A percentile compares a stretch with the other conserved stretches of the same genome.
Evolutionary conservation across 2,113 vertebrate species (phyloP).

Genomic region (Phaetusa simplex): DNA sequence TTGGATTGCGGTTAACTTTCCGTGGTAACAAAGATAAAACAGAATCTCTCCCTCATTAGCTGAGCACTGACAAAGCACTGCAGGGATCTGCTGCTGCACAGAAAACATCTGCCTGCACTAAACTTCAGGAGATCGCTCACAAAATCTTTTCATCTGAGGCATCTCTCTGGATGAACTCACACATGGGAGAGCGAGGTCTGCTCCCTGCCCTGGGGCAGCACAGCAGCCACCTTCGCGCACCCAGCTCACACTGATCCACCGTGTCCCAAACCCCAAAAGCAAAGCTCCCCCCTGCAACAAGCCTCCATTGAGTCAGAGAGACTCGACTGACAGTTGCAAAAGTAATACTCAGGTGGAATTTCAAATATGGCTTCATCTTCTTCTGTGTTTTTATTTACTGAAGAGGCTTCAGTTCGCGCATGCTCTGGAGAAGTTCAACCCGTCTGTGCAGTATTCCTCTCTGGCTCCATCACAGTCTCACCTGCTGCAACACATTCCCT

Average conservation of each 20-base stretch:
- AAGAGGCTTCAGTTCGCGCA: not conserved
- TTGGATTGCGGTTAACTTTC: slow-evolving; percentile 58
- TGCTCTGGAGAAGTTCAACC: not conserved
- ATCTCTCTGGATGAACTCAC: not conserved
- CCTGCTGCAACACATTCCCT: not conserved
- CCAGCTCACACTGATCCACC: not conserved
- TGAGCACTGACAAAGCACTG: slow-evolving; percentile 48
- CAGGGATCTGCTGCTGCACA: slow-evolving; percentile 13
- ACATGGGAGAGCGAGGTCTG: not conserved
- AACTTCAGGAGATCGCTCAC: not conserved
- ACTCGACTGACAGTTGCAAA: fast-evolving
- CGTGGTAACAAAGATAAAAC: slow-evolving; percentile 58
- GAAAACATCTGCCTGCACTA: slow-evolving; percentile 36
- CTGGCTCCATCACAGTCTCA: not conserved
- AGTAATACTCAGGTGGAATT: not conserved
- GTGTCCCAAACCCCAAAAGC: not conserved
- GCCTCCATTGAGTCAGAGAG: not conserved
- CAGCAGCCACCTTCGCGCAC: not conserved
- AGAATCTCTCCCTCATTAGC: slow-evolving; percentile 61
- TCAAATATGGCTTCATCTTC: not conserved
- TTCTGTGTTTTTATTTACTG: not conserved
- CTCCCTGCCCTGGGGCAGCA: not conserved
- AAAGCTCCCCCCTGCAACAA: not conserved
- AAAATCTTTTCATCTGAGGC: not conserved
- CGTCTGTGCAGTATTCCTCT: not conserved